Percentiles rank a stretch among this genome's conserved stretches.
These are phyloP conservation scores for Arion vulgaris DNA, from an alignment of 1,140 invertebrate species.

Conservation along the genomic window DNA sequence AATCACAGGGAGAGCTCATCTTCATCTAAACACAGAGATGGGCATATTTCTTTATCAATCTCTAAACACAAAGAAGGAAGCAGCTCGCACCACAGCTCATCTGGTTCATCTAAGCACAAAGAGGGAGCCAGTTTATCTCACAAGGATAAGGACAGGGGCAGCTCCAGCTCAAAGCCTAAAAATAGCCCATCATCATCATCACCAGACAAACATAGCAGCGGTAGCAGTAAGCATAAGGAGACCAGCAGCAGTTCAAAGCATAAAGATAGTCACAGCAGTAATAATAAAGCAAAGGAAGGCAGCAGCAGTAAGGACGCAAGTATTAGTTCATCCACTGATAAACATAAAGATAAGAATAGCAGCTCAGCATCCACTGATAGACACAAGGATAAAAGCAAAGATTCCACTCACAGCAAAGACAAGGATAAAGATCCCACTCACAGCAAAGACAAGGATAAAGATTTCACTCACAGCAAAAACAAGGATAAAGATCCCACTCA, in stretches of 20 bases:
- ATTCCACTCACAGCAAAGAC: too few relatives aligned
- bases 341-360: slow-evolving; percentile 39
- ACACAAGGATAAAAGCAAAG: slow-evolving; percentile 50
- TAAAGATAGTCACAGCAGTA: slow-evolving; percentile 43
- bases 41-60: too few relatives aligned
- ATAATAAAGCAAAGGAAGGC: slow-evolving; percentile 46
- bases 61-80: not conserved
- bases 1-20: slow-evolving; percentile 46
- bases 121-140: too few relatives aligned
- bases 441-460: too few relatives aligned
- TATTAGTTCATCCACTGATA: slow-evolving; percentile 16
- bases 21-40: slow-evolving; percentile 40
- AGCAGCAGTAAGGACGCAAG: slow-evolving; percentile 38
- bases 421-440: slow-evolving; percentile 41
- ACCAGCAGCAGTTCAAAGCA: slow-evolving; percentile 44
- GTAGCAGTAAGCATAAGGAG: slow-evolving; percentile 76
- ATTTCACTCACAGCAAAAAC: too few relatives aligned
- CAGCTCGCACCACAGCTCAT: too few relatives aligned
- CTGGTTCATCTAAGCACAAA: too few relatives aligned
- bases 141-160: too few relatives aligned
- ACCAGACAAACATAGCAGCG: slow-evolving; percentile 76
- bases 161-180: slow-evolving; percentile 34
- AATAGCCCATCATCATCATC: slow-evolving; percentile 72
- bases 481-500: too few relatives aligned
- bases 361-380: slow-evolving; percentile 55